Conservation (phyloP, 2,797 vertebrate genomes). For the Gymnothorax javanicus region DNA sequence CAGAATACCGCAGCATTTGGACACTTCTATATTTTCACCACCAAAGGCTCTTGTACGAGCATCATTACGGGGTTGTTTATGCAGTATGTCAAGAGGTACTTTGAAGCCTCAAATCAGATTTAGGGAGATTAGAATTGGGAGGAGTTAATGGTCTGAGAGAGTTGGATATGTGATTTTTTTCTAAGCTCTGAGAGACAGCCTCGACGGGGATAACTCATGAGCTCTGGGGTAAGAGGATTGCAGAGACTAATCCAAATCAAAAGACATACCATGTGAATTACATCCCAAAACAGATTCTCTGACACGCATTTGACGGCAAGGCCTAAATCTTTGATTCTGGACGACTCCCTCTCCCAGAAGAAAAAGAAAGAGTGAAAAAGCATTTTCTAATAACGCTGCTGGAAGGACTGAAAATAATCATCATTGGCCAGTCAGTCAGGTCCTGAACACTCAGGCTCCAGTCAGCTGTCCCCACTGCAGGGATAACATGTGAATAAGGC, state of each 20-base stretch:
- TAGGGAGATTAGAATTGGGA: slow-evolving; percentile 65
- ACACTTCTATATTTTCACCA: background rate
- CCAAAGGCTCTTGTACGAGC: slow-evolving; percentile 56
- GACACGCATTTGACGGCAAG: slow-evolving; percentile 64
- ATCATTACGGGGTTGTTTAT: slow-evolving; percentile 64
- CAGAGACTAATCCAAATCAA: slow-evolving; percentile 79
- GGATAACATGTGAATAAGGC: slow-evolving; percentile 24
- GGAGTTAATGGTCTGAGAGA: slow-evolving; percentile 68
- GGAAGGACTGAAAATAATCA: background rate
- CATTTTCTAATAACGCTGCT: background rate
- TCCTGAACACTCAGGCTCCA: background rate
- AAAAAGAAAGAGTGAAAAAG: slow-evolving; percentile 67
- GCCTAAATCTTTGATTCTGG: slow-evolving; percentile 61
- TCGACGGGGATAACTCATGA: slow-evolving; percentile 74
- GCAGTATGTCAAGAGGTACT: slow-evolving; percentile 63
- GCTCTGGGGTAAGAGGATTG: slow-evolving; percentile 77
- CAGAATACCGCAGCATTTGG: background rate
- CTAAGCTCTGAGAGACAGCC: slow-evolving; percentile 72
- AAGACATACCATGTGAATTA: slow-evolving; percentile 85
- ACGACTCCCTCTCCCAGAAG: slow-evolving; percentile 54
- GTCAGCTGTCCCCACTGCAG: slow-evolving; percentile 15
- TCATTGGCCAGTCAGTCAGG: background rate
- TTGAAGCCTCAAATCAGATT: slow-evolving; percentile 69
- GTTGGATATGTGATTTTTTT: slow-evolving; percentile 63
- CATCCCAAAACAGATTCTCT: slow-evolving; percentile 82